These are phyloP conservation scores for Melanogrammus aeglefinus DNA, from an alignment of 2,797 vertebrate species.

Conservation along the genomic window DNA sequence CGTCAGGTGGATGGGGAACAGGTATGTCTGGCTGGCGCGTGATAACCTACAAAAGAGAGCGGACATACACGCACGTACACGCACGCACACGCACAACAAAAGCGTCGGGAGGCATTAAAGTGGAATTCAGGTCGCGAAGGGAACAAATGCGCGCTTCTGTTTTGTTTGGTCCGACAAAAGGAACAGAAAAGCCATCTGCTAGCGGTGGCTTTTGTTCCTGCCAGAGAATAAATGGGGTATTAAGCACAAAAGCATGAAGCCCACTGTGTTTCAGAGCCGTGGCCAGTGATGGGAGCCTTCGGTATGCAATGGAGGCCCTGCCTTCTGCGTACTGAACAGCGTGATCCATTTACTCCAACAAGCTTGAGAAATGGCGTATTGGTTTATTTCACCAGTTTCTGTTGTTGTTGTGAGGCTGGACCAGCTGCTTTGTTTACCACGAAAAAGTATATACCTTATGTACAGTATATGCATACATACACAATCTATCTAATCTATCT, in stretches of 20 bases:
- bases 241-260: slow-evolving; percentile 19
- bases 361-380: neutral
- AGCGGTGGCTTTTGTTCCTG: neutral
- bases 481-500: no score
- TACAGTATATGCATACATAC: no score
- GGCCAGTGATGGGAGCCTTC: neutral
- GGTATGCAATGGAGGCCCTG: neutral
- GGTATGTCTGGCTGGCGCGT: slow-evolving; percentile 95
- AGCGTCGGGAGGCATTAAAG: neutral
- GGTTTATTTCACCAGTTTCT: neutral
- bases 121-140: neutral
- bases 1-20: slow-evolving; percentile 95
- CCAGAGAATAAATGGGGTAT: neutral
- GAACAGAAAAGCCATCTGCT: neutral
- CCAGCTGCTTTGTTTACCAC: no score
- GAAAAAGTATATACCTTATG: no score
- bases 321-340: neutral
- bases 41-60: slow-evolving; percentile 76
- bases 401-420: neutral
- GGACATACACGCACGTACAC: slow-evolving; percentile 2
- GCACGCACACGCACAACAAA: neutral
- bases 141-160: neutral
- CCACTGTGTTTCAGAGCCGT: neutral
- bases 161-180: neutral
- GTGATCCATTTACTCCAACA: neutral